Base-by-base conservation (phyloP, 2,797 vertebrate genomes). In the Platalea minor region DNA sequence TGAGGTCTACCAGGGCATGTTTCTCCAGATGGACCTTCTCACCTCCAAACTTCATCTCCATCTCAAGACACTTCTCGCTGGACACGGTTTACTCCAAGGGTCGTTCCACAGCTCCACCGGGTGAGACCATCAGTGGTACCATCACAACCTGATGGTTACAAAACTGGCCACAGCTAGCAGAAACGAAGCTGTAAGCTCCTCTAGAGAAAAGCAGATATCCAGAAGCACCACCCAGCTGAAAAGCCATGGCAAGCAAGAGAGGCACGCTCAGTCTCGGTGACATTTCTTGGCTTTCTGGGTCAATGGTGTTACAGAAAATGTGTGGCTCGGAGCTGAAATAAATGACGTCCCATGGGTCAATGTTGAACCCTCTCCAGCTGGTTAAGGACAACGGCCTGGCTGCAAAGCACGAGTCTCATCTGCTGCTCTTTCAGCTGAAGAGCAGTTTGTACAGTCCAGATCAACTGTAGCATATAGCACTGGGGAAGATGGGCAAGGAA, bases 261-360 rank as follows among this genome's bases (percentile, higher is more conserved):
- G 17, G 29, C 28, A 77, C 0, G 0, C 12, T 54, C 26, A n/a
- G 8, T 33, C 39, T 72, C 6, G 0, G 28, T n/a, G 43, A 7
- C 29, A 3, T 29, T 83, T 43, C 51, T 70, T 48, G 10, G 17
- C n/a, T 28, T 80, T 91, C 48, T 17, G 31, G n/a, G 31, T 17
- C 8, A 7, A 26, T 0, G 5, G 9, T 26, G 25, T 14, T 24
- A 11, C 0, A 2, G 28, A 45, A 15, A 53, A 4, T 39, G 11
- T 9, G 7, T 7, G 21, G 25, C 35, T 73, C 46, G 57, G 26
- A 85, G 29, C 29, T 59, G 57, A 45, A 69, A 10, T 64, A 21
- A 45, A 33, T 15, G 21, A 19, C 5, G 45, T 60, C 43, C 13
- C 26, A 26, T 1, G 8, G n/a, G 14, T 13, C 21, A 16, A 19